These are phyloP conservation scores for Heliconius hermathena DNA, from an alignment of 1,140 invertebrate genomes.

Conservation along the genomic window DNA sequence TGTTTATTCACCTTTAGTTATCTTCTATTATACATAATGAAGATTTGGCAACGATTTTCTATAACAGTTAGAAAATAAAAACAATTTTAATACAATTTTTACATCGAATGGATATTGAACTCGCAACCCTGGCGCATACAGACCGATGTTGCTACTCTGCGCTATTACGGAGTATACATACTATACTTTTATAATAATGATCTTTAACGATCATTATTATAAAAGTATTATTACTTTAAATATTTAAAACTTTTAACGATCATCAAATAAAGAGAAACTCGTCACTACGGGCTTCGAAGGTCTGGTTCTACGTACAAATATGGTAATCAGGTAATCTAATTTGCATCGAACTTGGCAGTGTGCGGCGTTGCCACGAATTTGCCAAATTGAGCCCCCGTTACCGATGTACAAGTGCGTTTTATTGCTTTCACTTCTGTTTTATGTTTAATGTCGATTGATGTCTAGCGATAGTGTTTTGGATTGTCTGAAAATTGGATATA, in stretches of 20 bases:
- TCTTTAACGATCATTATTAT: no score
- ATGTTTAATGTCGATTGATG: background rate
- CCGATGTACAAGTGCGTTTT: conserved; percentile 5
- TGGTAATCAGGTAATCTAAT: conserved; percentile 28
- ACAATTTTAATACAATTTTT: background rate
- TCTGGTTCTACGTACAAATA: conserved; percentile 3
- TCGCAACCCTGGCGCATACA: background rate
- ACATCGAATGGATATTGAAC: background rate
- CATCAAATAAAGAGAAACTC: background rate
- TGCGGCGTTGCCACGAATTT: conserved; percentile 24
- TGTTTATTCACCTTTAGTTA: no score
- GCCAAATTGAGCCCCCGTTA: conserved; percentile 20
- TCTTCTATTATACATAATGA: no score
- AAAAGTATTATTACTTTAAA: no score
- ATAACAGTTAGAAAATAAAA: no score
- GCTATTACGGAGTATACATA: no score
- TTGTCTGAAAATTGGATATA: background rate
- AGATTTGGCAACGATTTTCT: no score
- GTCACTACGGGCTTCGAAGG: background rate
- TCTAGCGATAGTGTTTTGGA: background rate
- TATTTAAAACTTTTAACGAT: background rate
- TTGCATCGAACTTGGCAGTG: conserved; percentile 28
- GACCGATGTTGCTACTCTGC: no score
- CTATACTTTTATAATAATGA: no score
- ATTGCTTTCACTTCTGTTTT: conserved; percentile 3